Base-by-base conservation (phyloP, 2,113 vertebrate genomes). In the Pygoscelis adeliae region DNA sequence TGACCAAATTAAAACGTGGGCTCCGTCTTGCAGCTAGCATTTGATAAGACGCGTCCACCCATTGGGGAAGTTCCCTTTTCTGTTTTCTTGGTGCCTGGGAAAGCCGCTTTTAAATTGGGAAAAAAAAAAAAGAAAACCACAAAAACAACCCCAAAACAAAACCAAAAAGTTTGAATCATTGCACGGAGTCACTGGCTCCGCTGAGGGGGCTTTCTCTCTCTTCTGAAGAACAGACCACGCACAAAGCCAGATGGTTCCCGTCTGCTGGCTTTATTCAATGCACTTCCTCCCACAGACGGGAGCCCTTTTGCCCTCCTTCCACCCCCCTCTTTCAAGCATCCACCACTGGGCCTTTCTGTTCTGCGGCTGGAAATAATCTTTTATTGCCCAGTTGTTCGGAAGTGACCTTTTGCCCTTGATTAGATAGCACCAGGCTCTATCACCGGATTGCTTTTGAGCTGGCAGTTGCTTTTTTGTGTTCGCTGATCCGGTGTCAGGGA, bases 381-480 rank as follows among this genome's bases (percentile, higher is more conserved):
- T 99, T 99, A 99, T 99, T 99, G 99, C 99, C 99, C 99, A 99
- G 99, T 99, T 99, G 99, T 99, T 99, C 98, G 99, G 99, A 99
- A 99, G 99, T 99, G 99, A 99, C 99, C 99, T 99, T 98, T 99
- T 99, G 99, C 98, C 99, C 99, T 99, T 99, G 99, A 99, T 99
- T 99, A 99, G 99, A 99, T 99, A 99, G 99, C 99, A 99, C 98
- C 98, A 98, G 99, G 98, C 99, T 98, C 99, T 99, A 98, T 99
- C 99, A 98, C 98, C 97, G 98, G 97, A 98, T 98, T 99, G 98
- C 99, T 98, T 98, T 99, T 98, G 98, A 99, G 99, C 98, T 97
- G 97, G 97, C 98, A 97, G 98, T 97, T 98, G 98, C 98, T 98
- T 98, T 98, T 98, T 98, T 98, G 98, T 98, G 98, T 98, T 93